phyloP scores from a whole-genome alignment of 2,113 vertebrate genomes.

The Gallinago jamesoni region DNA sequence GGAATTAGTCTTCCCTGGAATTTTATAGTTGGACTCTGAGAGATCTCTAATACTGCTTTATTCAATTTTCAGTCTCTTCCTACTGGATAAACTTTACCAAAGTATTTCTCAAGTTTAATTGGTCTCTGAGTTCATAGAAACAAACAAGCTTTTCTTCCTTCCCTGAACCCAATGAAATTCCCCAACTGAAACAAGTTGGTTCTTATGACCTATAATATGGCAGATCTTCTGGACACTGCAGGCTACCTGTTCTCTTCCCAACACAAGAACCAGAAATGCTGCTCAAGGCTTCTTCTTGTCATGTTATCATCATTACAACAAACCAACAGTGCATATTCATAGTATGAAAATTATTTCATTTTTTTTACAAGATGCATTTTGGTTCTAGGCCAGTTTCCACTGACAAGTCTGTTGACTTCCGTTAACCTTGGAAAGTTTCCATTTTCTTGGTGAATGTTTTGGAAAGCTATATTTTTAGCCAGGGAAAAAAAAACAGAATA shows the following conservation, averaged over 20 bases:
- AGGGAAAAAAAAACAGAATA: background rate
- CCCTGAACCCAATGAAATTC: background rate
- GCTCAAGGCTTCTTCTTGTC: background rate
- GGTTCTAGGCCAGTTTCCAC: background rate
- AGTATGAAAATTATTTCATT: background rate
- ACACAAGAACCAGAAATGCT: background rate
- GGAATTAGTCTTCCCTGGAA: background rate
- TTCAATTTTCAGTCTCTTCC: background rate
- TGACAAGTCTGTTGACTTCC: constrained; percentile 22
- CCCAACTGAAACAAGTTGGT: background rate
- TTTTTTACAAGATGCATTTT: background rate
- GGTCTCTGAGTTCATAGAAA: background rate
- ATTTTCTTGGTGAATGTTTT: constrained; percentile 22
- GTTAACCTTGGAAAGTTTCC: constrained; percentile 47
- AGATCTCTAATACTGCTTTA: background rate
- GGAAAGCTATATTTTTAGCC: constrained; percentile 41
- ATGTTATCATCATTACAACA: background rate
- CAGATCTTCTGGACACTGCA: background rate
- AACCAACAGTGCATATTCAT: background rate
- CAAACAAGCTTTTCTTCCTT: background rate
- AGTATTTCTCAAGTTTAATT: background rate
- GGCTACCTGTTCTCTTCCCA: background rate
- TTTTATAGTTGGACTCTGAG: background rate
- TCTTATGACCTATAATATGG: background rate
- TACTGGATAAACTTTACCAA: background rate